phyloP scores from a whole-genome alignment of 92 coral and sea anemone species.

The Palythoa grandis region DNA sequence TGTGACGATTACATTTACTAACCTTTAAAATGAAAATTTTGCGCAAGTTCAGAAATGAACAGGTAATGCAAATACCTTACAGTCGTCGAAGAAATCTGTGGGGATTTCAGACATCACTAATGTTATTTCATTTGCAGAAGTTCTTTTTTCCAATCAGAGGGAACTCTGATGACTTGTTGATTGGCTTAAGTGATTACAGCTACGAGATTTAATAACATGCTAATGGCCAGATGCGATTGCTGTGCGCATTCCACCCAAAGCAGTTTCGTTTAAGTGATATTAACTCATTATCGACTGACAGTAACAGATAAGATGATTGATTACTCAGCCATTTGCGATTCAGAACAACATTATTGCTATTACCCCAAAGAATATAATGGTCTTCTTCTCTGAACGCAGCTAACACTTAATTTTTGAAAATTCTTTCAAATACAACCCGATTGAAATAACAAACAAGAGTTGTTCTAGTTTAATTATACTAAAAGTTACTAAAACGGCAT shows the following conservation, averaged over 20 bases:
- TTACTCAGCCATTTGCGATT: constrained; percentile 72
- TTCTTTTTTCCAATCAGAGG: constrained; percentile 65
- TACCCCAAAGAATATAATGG: constrained; percentile 47
- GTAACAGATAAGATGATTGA: constrained; percentile 82
- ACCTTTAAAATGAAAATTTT: constrained; percentile 14
- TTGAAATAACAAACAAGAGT: constrained; percentile 9
- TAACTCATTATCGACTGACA: constrained; percentile 93
- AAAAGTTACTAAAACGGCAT: background rate
- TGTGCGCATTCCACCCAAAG: constrained; percentile 75
- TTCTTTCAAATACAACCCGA: constrained; percentile 7
- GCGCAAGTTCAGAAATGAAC: constrained; percentile 9
- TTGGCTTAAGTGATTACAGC: constrained; percentile 95
- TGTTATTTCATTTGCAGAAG: constrained; percentile 66
- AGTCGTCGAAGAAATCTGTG: constrained; percentile 20
- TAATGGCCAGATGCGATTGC: constrained; percentile 84
- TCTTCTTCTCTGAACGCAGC: constrained; percentile 1
- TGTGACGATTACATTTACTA: constrained; percentile 24
- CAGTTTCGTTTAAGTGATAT: constrained; percentile 86
- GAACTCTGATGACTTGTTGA: constrained; percentile 80
- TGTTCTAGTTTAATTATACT: background rate
- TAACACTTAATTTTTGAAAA: constrained; percentile 12
- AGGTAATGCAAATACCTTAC: constrained; percentile 17
- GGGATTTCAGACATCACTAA: constrained; percentile 47
- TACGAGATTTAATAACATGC: constrained; percentile 82
- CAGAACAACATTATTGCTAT: constrained; percentile 69